These are phyloP conservation scores for Gasteruption jaculator DNA, from an alignment of 2,888 invertebrate species.

Conservation along the genomic window DNA sequence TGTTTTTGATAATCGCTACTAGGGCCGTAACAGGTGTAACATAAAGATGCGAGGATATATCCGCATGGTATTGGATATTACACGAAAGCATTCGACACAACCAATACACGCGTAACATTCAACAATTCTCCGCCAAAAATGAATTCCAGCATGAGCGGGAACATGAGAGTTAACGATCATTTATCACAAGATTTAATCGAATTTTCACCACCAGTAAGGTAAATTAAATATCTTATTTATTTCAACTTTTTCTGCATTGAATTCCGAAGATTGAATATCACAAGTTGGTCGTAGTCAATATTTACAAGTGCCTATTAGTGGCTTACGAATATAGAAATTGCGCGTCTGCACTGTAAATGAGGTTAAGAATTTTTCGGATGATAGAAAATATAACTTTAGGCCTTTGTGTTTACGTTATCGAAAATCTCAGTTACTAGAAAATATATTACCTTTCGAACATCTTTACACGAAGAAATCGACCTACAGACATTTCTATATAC, in stretches of 20 bases:
- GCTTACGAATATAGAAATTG: conserved; percentile 2
- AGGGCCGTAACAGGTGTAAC: too few relatives aligned
- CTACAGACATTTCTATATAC: too few relatives aligned
- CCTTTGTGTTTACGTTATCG: conserved; percentile 1
- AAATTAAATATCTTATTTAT: conserved; percentile 9
- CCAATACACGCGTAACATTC: conserved; percentile 9
- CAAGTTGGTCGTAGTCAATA: too few relatives aligned
- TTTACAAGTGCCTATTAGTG: background rate
- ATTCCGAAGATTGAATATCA: background rate
- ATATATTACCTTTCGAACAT: too few relatives aligned
- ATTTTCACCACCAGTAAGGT: conserved; percentile 37
- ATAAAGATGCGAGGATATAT: too few relatives aligned
- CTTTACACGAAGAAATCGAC: too few relatives aligned
- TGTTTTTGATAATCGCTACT: too few relatives aligned
- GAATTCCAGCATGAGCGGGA: conserved; percentile 35
- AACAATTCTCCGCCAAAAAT: conserved; percentile 39
- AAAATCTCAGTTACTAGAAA: too few relatives aligned
- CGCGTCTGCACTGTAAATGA: conserved; percentile 19
- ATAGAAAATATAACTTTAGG: too few relatives aligned
- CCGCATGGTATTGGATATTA: too few relatives aligned
- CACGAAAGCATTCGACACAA: background rate
- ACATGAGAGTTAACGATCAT: conserved; percentile 26
- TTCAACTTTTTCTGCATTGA: conserved; percentile 15
- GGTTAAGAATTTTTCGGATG: conserved; percentile 26
- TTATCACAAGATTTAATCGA: conserved; percentile 29